These are phyloP conservation scores for Steinernema scapterisci DNA, from an alignment of 2,888 invertebrate species.

Conservation along the genomic window DNA sequence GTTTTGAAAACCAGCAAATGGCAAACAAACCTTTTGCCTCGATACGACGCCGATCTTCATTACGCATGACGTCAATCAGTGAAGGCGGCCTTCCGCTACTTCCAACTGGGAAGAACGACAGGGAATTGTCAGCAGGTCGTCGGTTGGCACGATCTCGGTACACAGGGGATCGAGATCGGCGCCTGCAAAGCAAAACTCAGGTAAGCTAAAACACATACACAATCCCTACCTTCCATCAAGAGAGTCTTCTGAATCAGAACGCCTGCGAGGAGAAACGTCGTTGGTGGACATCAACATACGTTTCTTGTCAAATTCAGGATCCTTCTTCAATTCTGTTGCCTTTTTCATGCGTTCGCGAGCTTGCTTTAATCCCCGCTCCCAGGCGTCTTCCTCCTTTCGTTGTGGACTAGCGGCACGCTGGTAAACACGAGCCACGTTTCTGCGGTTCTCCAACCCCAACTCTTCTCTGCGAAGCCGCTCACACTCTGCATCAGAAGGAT, in stretches of 20 bases:
- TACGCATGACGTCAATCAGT: conserved; percentile 20
- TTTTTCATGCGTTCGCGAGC: conserved; percentile 34
- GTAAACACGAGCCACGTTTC: background rate
- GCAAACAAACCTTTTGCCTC: background rate
- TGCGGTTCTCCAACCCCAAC: background rate
- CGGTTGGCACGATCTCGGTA: background rate
- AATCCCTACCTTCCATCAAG: conserved; percentile 1
- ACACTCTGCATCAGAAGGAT: conserved; percentile 29
- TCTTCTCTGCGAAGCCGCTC: conserved; percentile 6
- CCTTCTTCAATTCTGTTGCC: conserved; percentile 6
- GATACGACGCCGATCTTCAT: conserved; percentile 19
- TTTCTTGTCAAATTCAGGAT: conserved; percentile 22
- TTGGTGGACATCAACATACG: conserved; percentile 21
- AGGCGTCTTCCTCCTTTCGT: conserved; percentile 28
- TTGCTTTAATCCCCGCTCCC: conserved; percentile 34
- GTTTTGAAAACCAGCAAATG: background rate
- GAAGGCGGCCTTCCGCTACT: conserved; percentile 6
- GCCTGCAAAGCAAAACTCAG: background rate
- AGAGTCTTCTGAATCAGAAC: conserved; percentile 15
- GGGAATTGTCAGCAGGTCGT: background rate
- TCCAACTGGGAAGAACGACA: conserved; percentile 18
- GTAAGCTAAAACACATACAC: background rate
- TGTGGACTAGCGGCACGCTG: conserved; percentile 2
- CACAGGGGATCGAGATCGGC: background rate
- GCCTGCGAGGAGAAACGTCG: background rate